Base-by-base conservation (phyloP, 30 jellyfish, hydroid and myxozoan genomes). In the Aurelia sp. region DNA sequence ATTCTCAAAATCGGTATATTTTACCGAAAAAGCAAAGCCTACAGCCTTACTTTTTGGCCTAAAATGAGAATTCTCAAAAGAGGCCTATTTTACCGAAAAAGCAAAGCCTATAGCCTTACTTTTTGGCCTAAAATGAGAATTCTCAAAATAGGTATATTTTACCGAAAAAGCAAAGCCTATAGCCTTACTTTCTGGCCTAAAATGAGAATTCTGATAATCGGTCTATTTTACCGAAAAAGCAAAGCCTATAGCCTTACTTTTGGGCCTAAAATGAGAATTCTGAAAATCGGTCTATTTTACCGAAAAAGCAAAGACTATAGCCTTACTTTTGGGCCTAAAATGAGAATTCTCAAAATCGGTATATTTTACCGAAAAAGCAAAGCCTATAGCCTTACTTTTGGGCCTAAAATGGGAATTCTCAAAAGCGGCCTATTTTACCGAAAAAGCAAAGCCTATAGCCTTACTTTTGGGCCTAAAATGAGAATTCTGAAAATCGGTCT, bases 51-150 rank as follows among this genome's bases (percentile, higher is more conserved):
- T 65, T 65, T 37, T 65, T 65, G 57, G 76, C 48, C 10, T 3
- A 65, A 20, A 65, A 18, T 65, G 0, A 58, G 40, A 2, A 65
- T 19, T 65, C 22, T 21, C 20, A 4, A 15, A 19, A 16, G 1
- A 15, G 40, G 40, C 18, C 40, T 20, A 65, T 65, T 16, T 65
- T 65, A 15, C 52, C 52, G 40, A 65, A 65, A 65, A 65, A 18
- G 76, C 52, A 35, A 65, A 65, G 76, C 76, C 76, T 65, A 65
- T 18, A 65, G 58, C 76, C 13, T 65, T 65, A 65, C 76, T 20
- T 65, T 65, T 65, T 65, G 57, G 76, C 48, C 10, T 0, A 65
- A 65, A 65, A 4, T 19, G 18, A 3, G 40, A 0, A 65, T 19
- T 65, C 22, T 21, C 7, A 18, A 15, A 65, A 35, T 27, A 0